These are phyloP conservation scores for Hydrophis major DNA, from an alignment of 2,797 vertebrate genomes.

Conservation along the genomic window DNA sequence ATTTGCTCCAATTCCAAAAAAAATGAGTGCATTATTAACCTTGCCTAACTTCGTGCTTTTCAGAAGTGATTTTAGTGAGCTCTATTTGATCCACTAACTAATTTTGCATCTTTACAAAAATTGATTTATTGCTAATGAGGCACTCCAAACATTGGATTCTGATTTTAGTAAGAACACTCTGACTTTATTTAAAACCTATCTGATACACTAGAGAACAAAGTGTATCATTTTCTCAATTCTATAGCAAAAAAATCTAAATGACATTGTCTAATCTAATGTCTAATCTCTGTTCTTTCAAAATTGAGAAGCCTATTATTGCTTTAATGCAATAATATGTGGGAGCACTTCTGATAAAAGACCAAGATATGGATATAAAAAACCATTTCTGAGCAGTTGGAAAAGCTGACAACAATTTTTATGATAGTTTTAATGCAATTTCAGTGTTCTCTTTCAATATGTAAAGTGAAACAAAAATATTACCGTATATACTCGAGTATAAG, in stretches of 20 bases:
- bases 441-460: conserved; percentile 10
- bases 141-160: neutral
- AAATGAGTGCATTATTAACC: neutral
- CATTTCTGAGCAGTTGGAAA: neutral
- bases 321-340: neutral
- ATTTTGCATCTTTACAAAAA: neutral
- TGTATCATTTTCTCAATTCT: neutral
- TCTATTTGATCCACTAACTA: neutral
- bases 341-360: neutral
- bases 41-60: neutral
- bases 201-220: neutral
- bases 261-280: neutral
- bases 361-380: neutral
- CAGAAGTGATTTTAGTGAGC: neutral
- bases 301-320: neutral
- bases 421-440: conserved; percentile 14
- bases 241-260: neutral
- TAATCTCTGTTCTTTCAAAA: neutral
- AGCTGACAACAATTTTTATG: conserved; percentile 7
- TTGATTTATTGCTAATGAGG: neutral
- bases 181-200: neutral
- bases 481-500: too few relatives aligned
- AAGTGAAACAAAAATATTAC: conserved; percentile 8
- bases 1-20: neutral
- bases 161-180: neutral